A percentile compares a stretch with the other conserved stretches of the same genome.
Evolutionary conservation across 2,113 vertebrate species (phyloP).

Genomic region (Oophaga pumilio): DNA sequence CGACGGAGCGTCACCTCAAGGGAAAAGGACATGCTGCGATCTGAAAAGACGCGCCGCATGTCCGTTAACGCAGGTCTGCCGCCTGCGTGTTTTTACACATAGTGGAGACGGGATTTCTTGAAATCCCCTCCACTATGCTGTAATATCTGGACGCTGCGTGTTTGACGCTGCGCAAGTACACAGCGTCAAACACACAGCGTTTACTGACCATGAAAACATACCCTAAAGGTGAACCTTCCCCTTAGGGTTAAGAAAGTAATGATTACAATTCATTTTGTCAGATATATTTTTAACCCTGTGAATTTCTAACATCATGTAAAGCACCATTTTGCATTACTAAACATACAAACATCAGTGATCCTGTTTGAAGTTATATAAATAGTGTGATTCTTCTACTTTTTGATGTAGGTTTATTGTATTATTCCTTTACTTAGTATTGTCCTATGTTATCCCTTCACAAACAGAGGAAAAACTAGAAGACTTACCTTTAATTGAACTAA

Average conservation of each 20-base stretch:
- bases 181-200: too few relatives aligned
- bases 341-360: slow-evolving; percentile 8
- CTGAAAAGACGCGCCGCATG: too few relatives aligned
- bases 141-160: too few relatives aligned
- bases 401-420: slow-evolving; percentile 46
- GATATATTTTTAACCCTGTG: slow-evolving; percentile 13
- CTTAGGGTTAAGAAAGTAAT: background rate
- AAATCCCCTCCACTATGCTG: too few relatives aligned
- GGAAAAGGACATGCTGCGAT: too few relatives aligned
- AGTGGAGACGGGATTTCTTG: too few relatives aligned
- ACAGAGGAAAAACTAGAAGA: slow-evolving; percentile 28
- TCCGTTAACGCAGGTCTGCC: too few relatives aligned
- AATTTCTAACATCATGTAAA: slow-evolving; percentile 24
- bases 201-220: too few relatives aligned
- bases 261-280: background rate
- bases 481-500: slow-evolving; percentile 47
- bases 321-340: background rate
- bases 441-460: slow-evolving; percentile 43
- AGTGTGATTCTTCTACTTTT: slow-evolving; percentile 35
- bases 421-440: slow-evolving; percentile 37
- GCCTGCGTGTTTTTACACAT: too few relatives aligned
- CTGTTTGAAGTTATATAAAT: slow-evolving; percentile 55
- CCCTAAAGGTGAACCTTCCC: background rate
- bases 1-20: too few relatives aligned
- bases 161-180: too few relatives aligned